Evolutionary conservation across 1,140 invertebrate species (phyloP), one percentile per base, ranked within the genome.

Genomic region (Cydia strobilella): DNA sequence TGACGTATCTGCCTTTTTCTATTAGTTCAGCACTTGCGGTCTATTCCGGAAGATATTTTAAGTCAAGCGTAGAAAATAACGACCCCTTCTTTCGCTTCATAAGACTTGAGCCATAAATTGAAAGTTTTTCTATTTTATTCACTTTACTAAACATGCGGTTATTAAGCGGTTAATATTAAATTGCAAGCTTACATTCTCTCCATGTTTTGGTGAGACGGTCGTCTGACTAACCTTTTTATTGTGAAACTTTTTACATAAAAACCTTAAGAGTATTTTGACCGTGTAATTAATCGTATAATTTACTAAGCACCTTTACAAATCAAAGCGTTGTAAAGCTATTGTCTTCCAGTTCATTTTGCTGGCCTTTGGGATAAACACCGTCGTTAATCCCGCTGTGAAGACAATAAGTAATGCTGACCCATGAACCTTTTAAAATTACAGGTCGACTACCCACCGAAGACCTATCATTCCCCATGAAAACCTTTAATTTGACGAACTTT

Each of bases 1-100:
- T 77, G 77, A 83, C 81, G 75, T 84, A 83, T 82, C 80, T 82
- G 77, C 77, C 76, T 83, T 83, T 82, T 86, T 83, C 83, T 83
- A 84, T 86, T 85, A 82, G 77, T 76, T 75, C 42, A 75, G 42
- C 74, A 76, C 74, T 79, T 75, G 73, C 51, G 73, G 71, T 76
- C 75, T 77, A 75, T 72, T 9, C 72, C 74, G 54, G 48, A 79
- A 80, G 77, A 63, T 76, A 77, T 75, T 79, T 79, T 73, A 59
- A 59, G 23, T 78, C 63, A 73, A 74, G 65, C 10, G 65, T 23
- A 59, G 54, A 59, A 23, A 59, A 59, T 59, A 59, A 59, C 54
- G 20, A 23, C 20, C 54, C 7, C 4, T 15, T n/a, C 3, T 59
- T 20, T 20, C 51, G 18, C 51, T 18, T 59, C 51, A 59, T 59